A percentile compares a stretch with the other conserved stretches of the same genome.
Evolutionary conservation across 30 jellyfish, hydroid and myxozoan species (phyloP).

Genomic region (Chironex yamaguchii): DNA sequence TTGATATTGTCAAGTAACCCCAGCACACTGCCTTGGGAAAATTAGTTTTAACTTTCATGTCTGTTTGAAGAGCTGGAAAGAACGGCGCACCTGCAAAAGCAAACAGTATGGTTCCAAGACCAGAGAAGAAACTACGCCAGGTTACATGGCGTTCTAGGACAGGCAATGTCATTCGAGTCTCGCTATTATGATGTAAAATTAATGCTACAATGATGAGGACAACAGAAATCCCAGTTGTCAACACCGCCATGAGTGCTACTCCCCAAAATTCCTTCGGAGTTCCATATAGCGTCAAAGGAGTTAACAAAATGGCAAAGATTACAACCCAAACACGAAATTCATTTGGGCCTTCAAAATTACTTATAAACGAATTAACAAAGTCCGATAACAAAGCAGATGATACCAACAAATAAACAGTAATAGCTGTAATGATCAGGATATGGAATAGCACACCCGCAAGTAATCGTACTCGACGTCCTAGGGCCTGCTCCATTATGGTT

Average conservation of each 20-base stretch:
- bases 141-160: constrained; percentile 39
- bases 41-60: constrained; percentile 79
- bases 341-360: neutral
- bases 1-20: constrained; percentile 71
- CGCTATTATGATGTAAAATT: constrained; percentile 25
- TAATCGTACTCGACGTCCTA: constrained; percentile 82
- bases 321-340: constrained; percentile 76
- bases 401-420: constrained; percentile 81
- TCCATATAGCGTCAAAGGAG: constrained; percentile 73
- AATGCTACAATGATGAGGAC: constrained; percentile 49
- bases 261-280: constrained; percentile 79
- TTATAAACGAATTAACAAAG: constrained; percentile 66
- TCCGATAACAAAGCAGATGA: constrained; percentile 83
- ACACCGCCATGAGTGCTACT: constrained; percentile 64
- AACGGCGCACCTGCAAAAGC: constrained; percentile 95
- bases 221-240: constrained; percentile 59
- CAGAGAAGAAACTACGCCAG: constrained; percentile 69
- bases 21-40: constrained; percentile 80
- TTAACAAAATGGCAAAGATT: constrained; percentile 41
- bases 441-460: constrained; percentile 78
- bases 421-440: constrained; percentile 85
- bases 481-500: constrained; percentile 73
- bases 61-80: constrained; percentile 93
- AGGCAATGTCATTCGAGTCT: no score
- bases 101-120: constrained; percentile 92